Percentiles rank a stretch among this genome's conserved stretches.
phyloP scores from a whole-genome alignment of 30 jellyfish, hydroid and myxozoan species.

The Hydra vulgaris region DNA sequence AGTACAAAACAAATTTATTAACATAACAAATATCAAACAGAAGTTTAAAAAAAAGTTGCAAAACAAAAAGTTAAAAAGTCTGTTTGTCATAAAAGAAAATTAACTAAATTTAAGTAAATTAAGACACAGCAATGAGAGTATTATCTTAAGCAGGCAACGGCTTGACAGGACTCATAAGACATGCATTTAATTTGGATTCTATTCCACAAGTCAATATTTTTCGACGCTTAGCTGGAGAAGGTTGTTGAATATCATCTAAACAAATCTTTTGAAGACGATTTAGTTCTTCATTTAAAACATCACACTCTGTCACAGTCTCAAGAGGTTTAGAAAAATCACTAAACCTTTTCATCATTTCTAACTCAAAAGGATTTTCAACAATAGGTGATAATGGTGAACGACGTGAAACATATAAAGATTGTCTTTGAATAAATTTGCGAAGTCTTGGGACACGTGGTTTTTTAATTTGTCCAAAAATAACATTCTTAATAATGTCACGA shows the following conservation, averaged over 20 bases:
- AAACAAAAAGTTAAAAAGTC: not conserved
- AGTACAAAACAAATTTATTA: not conserved
- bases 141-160: constrained; percentile 19
- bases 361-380: constrained; percentile 23
- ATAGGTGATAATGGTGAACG: constrained; percentile 24
- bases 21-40: not conserved
- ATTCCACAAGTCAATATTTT: constrained; percentile 16
- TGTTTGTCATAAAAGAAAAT: not conserved
- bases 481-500: constrained; percentile 18
- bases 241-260: constrained; percentile 21
- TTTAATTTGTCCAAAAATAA: constrained; percentile 19
- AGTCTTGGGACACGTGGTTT: constrained; percentile 17
- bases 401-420: not conserved
- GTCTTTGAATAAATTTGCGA: constrained; percentile 9
- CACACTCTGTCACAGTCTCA: not conserved
- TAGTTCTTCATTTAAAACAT: constrained; percentile 26
- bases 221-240: constrained; percentile 32
- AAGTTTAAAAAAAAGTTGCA: not conserved
- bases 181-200: constrained; percentile 15
- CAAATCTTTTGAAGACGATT: constrained; percentile 10
- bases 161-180: constrained; percentile 24
- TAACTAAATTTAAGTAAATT: not conserved
- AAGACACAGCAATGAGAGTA: too few relatives aligned
- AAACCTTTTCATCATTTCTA: not conserved
- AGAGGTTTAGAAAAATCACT: not conserved